Base-by-base conservation (phyloP, 1,140 invertebrate genomes). In the Thalassaphorura encarpata region DNA sequence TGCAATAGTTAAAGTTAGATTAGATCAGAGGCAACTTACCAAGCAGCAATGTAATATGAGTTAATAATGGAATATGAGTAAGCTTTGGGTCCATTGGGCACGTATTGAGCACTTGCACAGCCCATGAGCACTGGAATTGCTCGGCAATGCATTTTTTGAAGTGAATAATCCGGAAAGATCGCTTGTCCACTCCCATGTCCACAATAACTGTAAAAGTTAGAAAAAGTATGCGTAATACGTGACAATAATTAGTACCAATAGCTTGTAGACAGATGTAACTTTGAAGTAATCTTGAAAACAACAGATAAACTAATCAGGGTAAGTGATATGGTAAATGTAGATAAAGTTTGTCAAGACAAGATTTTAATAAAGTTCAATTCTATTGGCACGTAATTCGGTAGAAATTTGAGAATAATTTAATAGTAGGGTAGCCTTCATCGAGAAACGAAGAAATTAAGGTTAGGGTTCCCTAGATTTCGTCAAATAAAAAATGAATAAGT, bases 121-220 rank as follows among this genome's bases (percentile, higher is more conserved):
- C 63, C 63, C 63, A 65, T 65, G 2, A 65, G 27, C 11, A 65
- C 42, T 2, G 63, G 57, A 21, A 54, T 24, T 26, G 63, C 52
- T 6, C 41, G 23, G 48, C 60, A 65, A 8, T 55, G 2, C 8
- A 65, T 11, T 43, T 58, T 60, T 27, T 61, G 56, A 3, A 65
- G 29, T 19, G 56, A 28, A 46, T 60, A 52, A 18, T 65, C 63
- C 2, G 63, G 52, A 48, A 56, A 62, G 26, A 56, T 56, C 0
- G 19, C 40, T 8, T 41, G 31, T 24, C 63, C 63, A 27, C 45
- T 56, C 18, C 63, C 63, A 45, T 65, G 63, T 3, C 63, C 63
- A 42, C 60, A 62, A 36, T 65, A 65, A 3, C 62, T 64, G 19
- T 15, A 48, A 29, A 28, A 3, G 24, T n/a, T 43, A 43, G 2